Base-by-base conservation (phyloP, 2,888 invertebrate species). In the Ecliptopera silaceata region DNA sequence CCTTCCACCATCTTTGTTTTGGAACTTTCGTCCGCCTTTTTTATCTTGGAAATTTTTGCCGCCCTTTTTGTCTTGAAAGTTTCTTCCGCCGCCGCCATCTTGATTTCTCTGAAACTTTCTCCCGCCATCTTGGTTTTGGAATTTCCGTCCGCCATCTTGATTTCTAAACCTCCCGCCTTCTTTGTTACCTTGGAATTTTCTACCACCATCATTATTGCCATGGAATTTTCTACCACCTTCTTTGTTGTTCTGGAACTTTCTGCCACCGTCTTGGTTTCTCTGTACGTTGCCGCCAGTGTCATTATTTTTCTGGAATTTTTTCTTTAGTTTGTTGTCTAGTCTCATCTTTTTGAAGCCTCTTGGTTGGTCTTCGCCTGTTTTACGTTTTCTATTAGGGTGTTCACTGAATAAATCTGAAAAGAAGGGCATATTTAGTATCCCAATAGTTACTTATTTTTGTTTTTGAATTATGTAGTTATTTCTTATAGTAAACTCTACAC, bases 331-430 rank as follows among this genome's bases (percentile, higher is more conserved):
- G 54, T 83, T 88, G 56, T 91, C 89, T 55, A 89, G 69, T 44
- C 88, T 73, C 84, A 89, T 85, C 61, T 88, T 91, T 59, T 91
- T 91, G 66, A 88, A 88, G 1, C 90, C 90, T 51, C 91, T 73
- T 0, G 80, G 75, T 32, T 78, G 74, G 45, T 84, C 86, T 4
- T 79, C 84, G 20, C 53, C 59, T 0, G 77, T 62, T 69, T 84
- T 89, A 1, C 89, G 73, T 67, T 90, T 90, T 29, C 79, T 82
- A 5, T 79, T 63, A 6, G 79, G 69, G 36, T 82, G 72, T 64
- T 74, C 72, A 51, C 78, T 79, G 65, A 91, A 91, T 2, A 91
- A 79, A 77, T 91, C 91, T 88, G 71, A 22, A 56, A 54, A 39
- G 10, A 46, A 17, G 34, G 10, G 29, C 12, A 26, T 36, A 18